Percentiles rank a stretch among this genome's conserved stretches.
Conservation (phyloP, 2,888 invertebrate genomes). For the Cloeon dipterum region DNA sequence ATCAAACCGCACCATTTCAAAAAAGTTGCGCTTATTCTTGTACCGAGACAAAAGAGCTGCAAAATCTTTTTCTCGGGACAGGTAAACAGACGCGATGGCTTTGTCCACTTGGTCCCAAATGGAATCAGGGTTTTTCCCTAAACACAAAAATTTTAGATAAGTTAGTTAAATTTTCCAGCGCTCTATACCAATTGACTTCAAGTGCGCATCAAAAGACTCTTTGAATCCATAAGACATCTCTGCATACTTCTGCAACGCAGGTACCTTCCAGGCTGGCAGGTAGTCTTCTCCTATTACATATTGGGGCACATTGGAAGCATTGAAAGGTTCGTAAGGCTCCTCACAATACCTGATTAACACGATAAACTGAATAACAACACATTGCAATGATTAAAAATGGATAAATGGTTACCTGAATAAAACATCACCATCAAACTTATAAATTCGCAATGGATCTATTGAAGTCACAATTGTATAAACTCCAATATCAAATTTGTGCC, state of each 20-base stretch:
- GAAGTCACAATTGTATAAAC: slow-evolving; percentile 83
- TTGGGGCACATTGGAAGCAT: slow-evolving; percentile 52
- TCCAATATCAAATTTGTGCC: slow-evolving; percentile 91
- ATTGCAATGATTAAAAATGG: slow-evolving; percentile 4
- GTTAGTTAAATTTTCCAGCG: background rate
- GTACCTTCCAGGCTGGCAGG: slow-evolving; percentile 81
- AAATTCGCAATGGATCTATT: slow-evolving; percentile 68
- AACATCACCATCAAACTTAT: slow-evolving; percentile 73
- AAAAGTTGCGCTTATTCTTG: slow-evolving; percentile 45
- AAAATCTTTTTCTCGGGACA: slow-evolving; percentile 48
- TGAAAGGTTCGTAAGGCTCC: slow-evolving; percentile 73
- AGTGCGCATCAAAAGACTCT: slow-evolving; percentile 60
- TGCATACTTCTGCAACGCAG: slow-evolving; percentile 44
- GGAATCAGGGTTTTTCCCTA: slow-evolving; percentile 38
- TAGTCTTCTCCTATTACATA: slow-evolving; percentile 92
- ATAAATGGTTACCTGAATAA: slow-evolving; percentile 69
- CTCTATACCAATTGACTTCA: slow-evolving; percentile 19
- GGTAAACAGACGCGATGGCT: slow-evolving; percentile 43
- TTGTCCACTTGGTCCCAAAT: slow-evolving; percentile 66
- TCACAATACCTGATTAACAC: slow-evolving; percentile 49
- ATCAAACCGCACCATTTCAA: slow-evolving; percentile 89
- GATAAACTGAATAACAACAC: slow-evolving; percentile 1
- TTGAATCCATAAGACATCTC: slow-evolving; percentile 61
- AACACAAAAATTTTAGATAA: slow-evolving; percentile 6
- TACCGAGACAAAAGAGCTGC: slow-evolving; percentile 26